These are phyloP conservation scores for Notoglanidium macrostoma DNA, from an alignment of 2,797 vertebrate genomes.

Conservation along the genomic window DNA sequence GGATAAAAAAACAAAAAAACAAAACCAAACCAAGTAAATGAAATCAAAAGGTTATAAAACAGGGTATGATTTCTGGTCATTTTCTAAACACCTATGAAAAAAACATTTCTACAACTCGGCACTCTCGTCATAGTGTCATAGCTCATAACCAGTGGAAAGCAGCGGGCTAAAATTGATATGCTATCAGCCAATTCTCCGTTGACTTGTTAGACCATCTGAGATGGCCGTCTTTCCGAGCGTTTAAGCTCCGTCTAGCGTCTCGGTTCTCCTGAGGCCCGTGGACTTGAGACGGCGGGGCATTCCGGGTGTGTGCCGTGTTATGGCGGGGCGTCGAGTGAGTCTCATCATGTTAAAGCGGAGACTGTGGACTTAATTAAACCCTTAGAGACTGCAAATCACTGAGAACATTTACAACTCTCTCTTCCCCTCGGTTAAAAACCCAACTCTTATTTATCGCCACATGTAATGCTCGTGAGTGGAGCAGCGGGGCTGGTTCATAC, in stretches of 20 bases:
- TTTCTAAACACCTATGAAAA: slow-evolving; percentile 2
- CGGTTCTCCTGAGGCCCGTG: slow-evolving; percentile 78
- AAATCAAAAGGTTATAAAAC: not conserved
- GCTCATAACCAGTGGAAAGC: slow-evolving; percentile 65
- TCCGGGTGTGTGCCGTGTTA: slow-evolving; percentile 79
- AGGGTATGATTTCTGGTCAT: not conserved
- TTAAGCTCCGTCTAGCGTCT: slow-evolving; percentile 78
- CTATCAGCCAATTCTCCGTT: slow-evolving; percentile 77
- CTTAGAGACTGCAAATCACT: slow-evolving; percentile 81
- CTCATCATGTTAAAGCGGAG: slow-evolving; percentile 81
- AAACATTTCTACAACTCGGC: not conserved
- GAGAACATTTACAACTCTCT: slow-evolving; percentile 83
- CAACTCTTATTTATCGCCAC: slow-evolving; percentile 79
- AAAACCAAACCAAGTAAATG: not conserved
- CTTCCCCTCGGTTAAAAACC: slow-evolving; percentile 76
- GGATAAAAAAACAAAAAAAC: not conserved
- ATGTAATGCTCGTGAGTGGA: slow-evolving; percentile 54
- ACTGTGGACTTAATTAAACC: slow-evolving; percentile 84
- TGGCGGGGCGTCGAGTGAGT: slow-evolving; percentile 70
- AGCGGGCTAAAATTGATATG: slow-evolving; percentile 70
- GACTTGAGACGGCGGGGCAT: slow-evolving; percentile 79
- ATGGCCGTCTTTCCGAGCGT: slow-evolving; percentile 81
- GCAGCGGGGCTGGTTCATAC: not conserved
- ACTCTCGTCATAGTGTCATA: slow-evolving; percentile 44
- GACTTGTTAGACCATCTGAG: slow-evolving; percentile 78